These are phyloP conservation scores for Lithosia quadra DNA, from an alignment of 2,888 invertebrate species.

Conservation along the genomic window DNA sequence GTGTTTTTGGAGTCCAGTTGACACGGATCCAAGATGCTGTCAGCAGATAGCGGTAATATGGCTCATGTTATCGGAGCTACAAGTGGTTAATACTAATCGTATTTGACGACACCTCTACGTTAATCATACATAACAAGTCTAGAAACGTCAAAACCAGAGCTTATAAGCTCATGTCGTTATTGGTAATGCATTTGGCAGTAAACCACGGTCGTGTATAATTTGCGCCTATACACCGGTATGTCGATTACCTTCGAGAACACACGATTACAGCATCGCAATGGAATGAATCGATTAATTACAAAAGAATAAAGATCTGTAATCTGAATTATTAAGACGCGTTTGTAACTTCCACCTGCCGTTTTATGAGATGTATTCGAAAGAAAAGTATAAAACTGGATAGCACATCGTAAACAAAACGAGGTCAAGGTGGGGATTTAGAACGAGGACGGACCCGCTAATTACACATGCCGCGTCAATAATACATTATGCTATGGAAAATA, in stretches of 20 bases:
- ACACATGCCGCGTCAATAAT: conserved; percentile 70
- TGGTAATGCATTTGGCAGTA: conserved; percentile 70
- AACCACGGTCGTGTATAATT: conserved; percentile 54
- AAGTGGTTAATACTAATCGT: conserved; percentile 58
- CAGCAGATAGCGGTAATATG: conserved; percentile 80
- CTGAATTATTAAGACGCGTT: conserved; percentile 57
- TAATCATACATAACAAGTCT: conserved; percentile 60
- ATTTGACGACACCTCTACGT: conserved; percentile 68
- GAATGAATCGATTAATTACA: conserved; percentile 32
- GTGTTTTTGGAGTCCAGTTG: conserved; percentile 76
- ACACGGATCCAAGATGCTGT: conserved; percentile 83
- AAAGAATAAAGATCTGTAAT: conserved; percentile 29
- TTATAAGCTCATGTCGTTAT: conserved; percentile 69
- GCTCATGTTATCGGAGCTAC: conserved; percentile 66
- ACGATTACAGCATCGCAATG: conserved; percentile 36
- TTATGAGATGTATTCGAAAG: conserved; percentile 68
- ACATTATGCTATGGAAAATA: conserved; percentile 61
- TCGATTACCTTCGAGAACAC: conserved; percentile 53
- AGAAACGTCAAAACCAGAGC: conserved; percentile 46
- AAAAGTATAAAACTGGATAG: conserved; percentile 74
- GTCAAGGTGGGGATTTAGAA: conserved; percentile 82
- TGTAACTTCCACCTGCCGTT: conserved; percentile 63
- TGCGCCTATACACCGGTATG: conserved; percentile 49
- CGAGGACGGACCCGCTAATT: conserved; percentile 80
- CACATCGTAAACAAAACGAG: conserved; percentile 79